A percentile compares a stretch with the other conserved stretches of the same genome.
phyloP scores from a whole-genome alignment of 2,888 invertebrate genomes.

The Rapana venosa region DNA sequence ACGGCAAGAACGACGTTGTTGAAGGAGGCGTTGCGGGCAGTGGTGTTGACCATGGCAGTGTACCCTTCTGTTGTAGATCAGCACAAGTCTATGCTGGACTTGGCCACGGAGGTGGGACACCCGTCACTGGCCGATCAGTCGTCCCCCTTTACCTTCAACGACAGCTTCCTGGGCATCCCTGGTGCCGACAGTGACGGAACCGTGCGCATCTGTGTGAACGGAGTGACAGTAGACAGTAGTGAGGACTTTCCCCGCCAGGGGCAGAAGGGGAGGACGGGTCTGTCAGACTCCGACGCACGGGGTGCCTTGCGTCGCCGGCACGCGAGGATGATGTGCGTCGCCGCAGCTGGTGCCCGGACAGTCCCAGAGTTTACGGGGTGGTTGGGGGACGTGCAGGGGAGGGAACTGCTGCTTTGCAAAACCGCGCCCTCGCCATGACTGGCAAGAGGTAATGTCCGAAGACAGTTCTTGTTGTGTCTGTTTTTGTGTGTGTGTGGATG shows the following conservation, averaged over 20 bases:
- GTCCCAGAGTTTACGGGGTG: not conserved
- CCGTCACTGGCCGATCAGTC: slow-evolving; percentile 29
- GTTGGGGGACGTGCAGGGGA: not conserved
- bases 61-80: slow-evolving; percentile 58
- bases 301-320: slow-evolving; percentile 50
- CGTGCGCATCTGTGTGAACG: slow-evolving; percentile 73
- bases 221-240: slow-evolving; percentile 70
- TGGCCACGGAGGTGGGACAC: slow-evolving; percentile 59
- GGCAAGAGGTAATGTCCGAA: slow-evolving; percentile 50
- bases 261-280: not conserved
- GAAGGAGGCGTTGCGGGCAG: too few species aligned
- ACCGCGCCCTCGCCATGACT: slow-evolving; percentile 47
- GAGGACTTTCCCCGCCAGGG: slow-evolving; percentile 33
- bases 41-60: not conserved
- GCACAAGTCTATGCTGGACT: slow-evolving; percentile 73
- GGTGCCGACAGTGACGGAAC: slow-evolving; percentile 48
- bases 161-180: not conserved
- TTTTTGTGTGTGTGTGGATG: too few species aligned
- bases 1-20: too few species aligned
- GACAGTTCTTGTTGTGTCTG: too few species aligned
- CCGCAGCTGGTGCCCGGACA: slow-evolving; percentile 67
- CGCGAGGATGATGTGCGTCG: slow-evolving; percentile 56
- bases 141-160: slow-evolving; percentile 22
- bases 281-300: slow-evolving; percentile 8
- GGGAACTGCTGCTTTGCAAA: not conserved